A percentile compares a stretch with the other conserved stretches of the same genome.
These are phyloP conservation scores for Etheostoma nigrum DNA, from an alignment of 2,797 vertebrate genomes.

Conservation along the genomic window DNA sequence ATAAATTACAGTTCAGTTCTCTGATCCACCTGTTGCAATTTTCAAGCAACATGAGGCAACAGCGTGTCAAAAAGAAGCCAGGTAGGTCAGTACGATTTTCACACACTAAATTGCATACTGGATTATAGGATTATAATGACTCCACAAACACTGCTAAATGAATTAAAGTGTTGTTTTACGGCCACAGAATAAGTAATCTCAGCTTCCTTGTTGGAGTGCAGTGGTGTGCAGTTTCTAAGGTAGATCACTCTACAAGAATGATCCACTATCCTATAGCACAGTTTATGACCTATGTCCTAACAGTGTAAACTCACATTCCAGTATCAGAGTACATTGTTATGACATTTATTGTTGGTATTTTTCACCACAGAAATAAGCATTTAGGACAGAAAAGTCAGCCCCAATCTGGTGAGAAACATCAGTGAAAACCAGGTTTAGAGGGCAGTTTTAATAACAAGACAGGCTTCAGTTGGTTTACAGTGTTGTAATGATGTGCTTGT, in stretches of 20 bases:
- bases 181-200: background rate
- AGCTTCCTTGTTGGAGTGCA: background rate
- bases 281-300: background rate
- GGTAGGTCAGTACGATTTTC: background rate
- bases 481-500: background rate
- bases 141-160: background rate
- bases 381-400: background rate
- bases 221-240: background rate
- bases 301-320: too few relatives aligned
- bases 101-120: background rate
- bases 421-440: background rate
- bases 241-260: background rate
- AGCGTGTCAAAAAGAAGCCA: background rate
- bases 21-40: constrained; percentile 54
- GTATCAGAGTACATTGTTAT: background rate
- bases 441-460: background rate
- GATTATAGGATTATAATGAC: background rate
- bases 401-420: background rate
- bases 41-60: background rate
- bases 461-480: background rate
- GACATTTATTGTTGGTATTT: background rate
- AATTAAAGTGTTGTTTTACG: background rate
- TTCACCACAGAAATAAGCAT: background rate
- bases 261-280: too few relatives aligned
- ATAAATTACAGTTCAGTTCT: background rate